Base-by-base conservation (phyloP, 2,888 invertebrate genomes). In the Acleris laterana region DNA sequence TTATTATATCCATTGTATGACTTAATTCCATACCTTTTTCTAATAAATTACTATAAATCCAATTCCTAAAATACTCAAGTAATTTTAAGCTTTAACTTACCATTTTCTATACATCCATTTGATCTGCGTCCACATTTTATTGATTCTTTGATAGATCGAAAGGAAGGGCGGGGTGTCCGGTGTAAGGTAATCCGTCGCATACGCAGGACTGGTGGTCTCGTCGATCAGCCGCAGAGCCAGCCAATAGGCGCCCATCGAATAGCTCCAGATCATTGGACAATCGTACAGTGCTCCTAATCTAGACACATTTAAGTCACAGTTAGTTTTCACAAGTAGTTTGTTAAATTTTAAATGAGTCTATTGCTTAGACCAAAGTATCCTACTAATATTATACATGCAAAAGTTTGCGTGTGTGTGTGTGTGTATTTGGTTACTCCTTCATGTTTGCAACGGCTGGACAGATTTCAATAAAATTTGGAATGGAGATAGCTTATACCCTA, bases 211-310 rank as follows among this genome's bases (percentile, higher is more conserved):
- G 0, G 79, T 71, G 5, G 71, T 62, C 7, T 79, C 78, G n/a
- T 81, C 80, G 5, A 85, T 76, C 3, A 84, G 60, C 22, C 78
- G 71, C 20, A 84, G 11, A 0, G 77, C 73, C 22, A 76, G 67
- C 73, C 79, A 80, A 32, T 84, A 79, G 3, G 81, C 74, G 1
- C 81, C 84, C 74, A 84, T 77, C 0, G 85, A 83, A 60, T 78
- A 80, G 2, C 72, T 58, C 83, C 83, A 84, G 28, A 84, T 74
- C 66, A 78, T 75, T 1, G 85, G 85, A 48, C 83, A 82, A 48
- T 80, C 68, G 51, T 79, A 85, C 1, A 81, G 61, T 3, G 77
- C 77, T 6, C 82, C 70, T 5, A 84, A 70, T 6, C 85, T 85
- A 69, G 5, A 74, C 72, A 49, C 38, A 13, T 11, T 38, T 11